A percentile compares a stretch with the other conserved stretches of the same genome.
Evolutionary conservation across 2,797 vertebrate genomes (phyloP).

Genomic region (Smutsia temminckii): DNA sequence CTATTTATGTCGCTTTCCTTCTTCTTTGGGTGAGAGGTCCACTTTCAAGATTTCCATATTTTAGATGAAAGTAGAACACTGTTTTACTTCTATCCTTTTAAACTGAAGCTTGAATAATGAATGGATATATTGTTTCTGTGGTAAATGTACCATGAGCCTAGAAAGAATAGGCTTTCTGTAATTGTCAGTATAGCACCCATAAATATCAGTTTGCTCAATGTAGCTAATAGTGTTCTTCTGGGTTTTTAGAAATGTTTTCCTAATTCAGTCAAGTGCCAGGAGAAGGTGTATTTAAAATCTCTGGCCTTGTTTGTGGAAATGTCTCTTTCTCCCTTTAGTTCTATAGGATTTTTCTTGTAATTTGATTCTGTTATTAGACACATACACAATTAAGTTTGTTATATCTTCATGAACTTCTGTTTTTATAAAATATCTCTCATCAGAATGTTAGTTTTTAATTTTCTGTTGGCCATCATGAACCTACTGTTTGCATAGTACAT

Average conservation of each 20-base stretch:
- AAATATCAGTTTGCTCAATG: background rate
- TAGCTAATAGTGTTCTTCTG: background rate
- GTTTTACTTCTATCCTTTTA: background rate
- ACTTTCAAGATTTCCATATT: background rate
- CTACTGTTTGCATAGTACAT: background rate
- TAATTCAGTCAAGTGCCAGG: background rate
- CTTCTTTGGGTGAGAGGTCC: background rate
- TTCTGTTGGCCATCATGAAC: background rate
- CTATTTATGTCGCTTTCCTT: background rate
- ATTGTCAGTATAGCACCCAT: background rate
- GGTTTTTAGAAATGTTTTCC: no score
- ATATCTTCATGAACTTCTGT: background rate
- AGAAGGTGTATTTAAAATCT: background rate
- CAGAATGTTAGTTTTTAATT: background rate
- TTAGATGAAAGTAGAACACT: background rate
- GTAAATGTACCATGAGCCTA: background rate
- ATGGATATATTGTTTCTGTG: background rate
- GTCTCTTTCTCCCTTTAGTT: background rate
- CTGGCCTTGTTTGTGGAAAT: background rate
- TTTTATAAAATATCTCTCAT: background rate
- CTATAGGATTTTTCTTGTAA: background rate
- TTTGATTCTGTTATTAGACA: background rate
- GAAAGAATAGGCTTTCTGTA: background rate
- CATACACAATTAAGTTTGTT: background rate
- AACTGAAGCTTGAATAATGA: background rate